Evolutionary conservation across 2,888 invertebrate species (phyloP).

Genomic region (Plebejus argus): DNA sequence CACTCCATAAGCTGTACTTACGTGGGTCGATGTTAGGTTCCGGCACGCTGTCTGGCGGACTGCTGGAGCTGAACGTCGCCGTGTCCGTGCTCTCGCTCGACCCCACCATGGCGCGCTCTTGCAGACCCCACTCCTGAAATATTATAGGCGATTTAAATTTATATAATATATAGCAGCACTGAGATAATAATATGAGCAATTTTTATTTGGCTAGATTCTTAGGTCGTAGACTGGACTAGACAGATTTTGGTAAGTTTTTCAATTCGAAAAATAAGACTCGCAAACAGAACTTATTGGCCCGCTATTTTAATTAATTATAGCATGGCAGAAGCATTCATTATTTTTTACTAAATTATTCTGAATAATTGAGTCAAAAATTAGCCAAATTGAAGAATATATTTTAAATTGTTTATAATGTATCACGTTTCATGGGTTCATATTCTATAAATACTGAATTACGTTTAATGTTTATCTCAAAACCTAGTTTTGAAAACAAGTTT

Average conservation of each 20-base stretch:
- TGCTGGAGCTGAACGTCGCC: slow-evolving; percentile 72
- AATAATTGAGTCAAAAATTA: too few relatives aligned
- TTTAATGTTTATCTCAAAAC: not conserved
- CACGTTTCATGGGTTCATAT: not conserved
- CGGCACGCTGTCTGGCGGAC: slow-evolving; percentile 61
- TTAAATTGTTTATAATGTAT: not conserved
- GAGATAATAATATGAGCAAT: too few relatives aligned
- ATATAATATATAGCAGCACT: too few relatives aligned
- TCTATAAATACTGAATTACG: not conserved
- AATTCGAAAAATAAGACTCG: not conserved
- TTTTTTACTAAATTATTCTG: too few relatives aligned
- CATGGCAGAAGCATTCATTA: too few relatives aligned
- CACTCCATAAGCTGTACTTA: slow-evolving; percentile 34
- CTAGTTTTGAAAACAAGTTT: not conserved
- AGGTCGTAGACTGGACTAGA: not conserved
- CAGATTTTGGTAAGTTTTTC: not conserved
- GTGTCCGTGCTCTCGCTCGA: slow-evolving; percentile 73
- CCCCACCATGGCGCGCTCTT: slow-evolving; percentile 73
- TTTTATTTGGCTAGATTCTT: too few relatives aligned
- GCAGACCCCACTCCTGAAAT: slow-evolving; percentile 66
- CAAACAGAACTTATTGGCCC: not conserved
- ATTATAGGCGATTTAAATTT: not conserved
- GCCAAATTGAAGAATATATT: not conserved
- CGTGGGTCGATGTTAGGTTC: slow-evolving; percentile 40
- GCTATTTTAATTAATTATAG: not conserved